Base-by-base conservation (phyloP, 2,888 invertebrate species). In the Merodon equestris region DNA sequence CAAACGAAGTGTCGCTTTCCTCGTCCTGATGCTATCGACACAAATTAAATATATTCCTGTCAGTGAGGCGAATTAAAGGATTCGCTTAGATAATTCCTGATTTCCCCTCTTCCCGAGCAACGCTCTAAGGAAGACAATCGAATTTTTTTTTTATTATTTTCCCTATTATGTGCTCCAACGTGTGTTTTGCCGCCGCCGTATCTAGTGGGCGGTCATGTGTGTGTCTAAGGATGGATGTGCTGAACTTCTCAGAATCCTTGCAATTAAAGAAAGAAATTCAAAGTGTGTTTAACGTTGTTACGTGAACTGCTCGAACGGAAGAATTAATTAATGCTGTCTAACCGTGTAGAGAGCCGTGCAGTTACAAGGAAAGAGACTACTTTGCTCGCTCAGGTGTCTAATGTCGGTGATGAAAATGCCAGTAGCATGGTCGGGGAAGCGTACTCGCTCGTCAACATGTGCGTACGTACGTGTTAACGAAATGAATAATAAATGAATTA, bases 321-420 rank as follows among this genome's bases (percentile, higher is more conserved):
- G 40, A 70, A 70, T 70, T 70, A 70, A 70, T 70, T 60, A 70
- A 54, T 61, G 51, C 47, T 47, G 12, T 51, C 60, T 40, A 47
- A 68, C 38, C 40, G 40, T n/a, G 18, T 51, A 7, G 51, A 54
- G 19, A n/a, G 70, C 47, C 47, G 60, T 61, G 70, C 60, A 54
- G 54, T 61, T 61, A 70, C 51, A 38, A 15, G 9, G 12, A 44
- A 45, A 44, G 34, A 18, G 53, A 7, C 19, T 57, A 3, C 36
- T 50, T 45, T 44, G 15, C 34, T 42, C 27, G 27, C 7, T 57
- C 47, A 19, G 47, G 18, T 13, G 14, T 47, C 17, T 27, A 27
- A 27, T 27, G 27, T 27, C 27, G 27, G 27, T 27, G 27, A 27
- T n/a, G n/a, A 27, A 27, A 27, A 44, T n/a, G 7, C 14, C 14